These are phyloP conservation scores for Tetraodon nigroviridis DNA, from an alignment of 2,113 vertebrate genomes.

Conservation along the genomic window DNA sequence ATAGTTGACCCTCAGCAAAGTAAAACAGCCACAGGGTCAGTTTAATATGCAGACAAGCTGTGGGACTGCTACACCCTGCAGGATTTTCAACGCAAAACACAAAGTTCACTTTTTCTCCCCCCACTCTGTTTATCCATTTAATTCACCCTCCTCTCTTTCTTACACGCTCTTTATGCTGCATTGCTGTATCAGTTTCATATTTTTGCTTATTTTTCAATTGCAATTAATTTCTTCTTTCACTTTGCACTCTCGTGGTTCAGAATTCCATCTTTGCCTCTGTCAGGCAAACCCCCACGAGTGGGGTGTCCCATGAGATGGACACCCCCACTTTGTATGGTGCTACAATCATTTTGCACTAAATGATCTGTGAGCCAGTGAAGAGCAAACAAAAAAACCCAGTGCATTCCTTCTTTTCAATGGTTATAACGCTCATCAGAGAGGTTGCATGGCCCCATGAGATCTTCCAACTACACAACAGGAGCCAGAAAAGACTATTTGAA, in stretches of 20 bases:
- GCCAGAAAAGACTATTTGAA: constrained; percentile 29
- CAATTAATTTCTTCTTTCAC: constrained; percentile 7
- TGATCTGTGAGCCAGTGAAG: constrained; percentile 50
- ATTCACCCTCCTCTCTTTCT: constrained; percentile 1
- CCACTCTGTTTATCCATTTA: constrained; percentile 21
- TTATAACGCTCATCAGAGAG: constrained; percentile 37
- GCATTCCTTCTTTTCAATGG: constrained; percentile 36
- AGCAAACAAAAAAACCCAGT: constrained; percentile 49
- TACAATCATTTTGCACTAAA: constrained; percentile 51
- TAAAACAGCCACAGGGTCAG: constrained; percentile 55
- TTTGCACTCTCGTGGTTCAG: background rate
- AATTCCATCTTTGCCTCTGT: constrained; percentile 34
- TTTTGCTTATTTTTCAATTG: constrained; percentile 27
- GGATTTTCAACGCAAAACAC: constrained; percentile 46
- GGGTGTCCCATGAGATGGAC: too few species aligned
- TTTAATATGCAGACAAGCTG: constrained; percentile 67
- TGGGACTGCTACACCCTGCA: constrained; percentile 44
- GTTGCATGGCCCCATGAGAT: constrained; percentile 34
- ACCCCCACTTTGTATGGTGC: constrained; percentile 28
- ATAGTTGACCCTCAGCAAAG: constrained; percentile 62
- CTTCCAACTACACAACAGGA: constrained; percentile 36
- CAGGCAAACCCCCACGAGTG: constrained; percentile 40
- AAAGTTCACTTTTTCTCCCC: constrained; percentile 10
- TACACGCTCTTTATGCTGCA: background rate
- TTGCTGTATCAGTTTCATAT: constrained; percentile 31